Evolutionary conservation across 1,140 invertebrate genomes (phyloP), one percentile per base, ranked within the genome.

Genomic region (Augochlora pura): DNA sequence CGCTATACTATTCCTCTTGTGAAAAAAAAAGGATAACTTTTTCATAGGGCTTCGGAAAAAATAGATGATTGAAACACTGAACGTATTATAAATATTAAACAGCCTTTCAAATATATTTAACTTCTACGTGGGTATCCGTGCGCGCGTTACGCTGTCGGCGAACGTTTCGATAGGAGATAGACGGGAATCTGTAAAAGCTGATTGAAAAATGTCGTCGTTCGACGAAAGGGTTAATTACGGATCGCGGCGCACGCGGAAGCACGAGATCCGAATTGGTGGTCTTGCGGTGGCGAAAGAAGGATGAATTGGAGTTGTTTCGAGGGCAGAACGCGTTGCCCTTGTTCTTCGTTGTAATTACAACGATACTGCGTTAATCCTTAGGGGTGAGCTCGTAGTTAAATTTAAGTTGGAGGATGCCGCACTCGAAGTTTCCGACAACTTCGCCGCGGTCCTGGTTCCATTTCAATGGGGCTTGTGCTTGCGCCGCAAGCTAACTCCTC

Each of bases 331-430:
- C 60, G 74, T 85, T 78, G 68, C 62, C 62, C 63, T 70, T 67
- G 68, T 86, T 83, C 85, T 83, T 86, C 84, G 32, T 14, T 76
- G 84, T 82, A 85, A 83, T 83, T 86, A 86, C 80, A 73, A 83
- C 73, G 84, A 64, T 82, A 85, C 84, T 42, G 71, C 77, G 82
- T 86, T 86, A 85, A 86, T 85, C 84, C 85, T 83, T 66, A 25
- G 72, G 72, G 77, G 83, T 66, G 83, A 85, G 74, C 77, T 85
- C 66, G 68, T 77, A 86, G 83, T 86, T 86, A 80, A 85, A 86
- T 80, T 75, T 82, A 83, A 86, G 85, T 86, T 86, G 65, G 81
- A 73, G 60, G 72, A 83, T 82, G 77, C 75, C 73, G 72, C 71
- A 75, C 83, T 85, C 69, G 8, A 86, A 86, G 67, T 85, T 85